phyloP scores from a whole-genome alignment of 2,888 invertebrate species.

The Ornithoptera alexandrae region DNA sequence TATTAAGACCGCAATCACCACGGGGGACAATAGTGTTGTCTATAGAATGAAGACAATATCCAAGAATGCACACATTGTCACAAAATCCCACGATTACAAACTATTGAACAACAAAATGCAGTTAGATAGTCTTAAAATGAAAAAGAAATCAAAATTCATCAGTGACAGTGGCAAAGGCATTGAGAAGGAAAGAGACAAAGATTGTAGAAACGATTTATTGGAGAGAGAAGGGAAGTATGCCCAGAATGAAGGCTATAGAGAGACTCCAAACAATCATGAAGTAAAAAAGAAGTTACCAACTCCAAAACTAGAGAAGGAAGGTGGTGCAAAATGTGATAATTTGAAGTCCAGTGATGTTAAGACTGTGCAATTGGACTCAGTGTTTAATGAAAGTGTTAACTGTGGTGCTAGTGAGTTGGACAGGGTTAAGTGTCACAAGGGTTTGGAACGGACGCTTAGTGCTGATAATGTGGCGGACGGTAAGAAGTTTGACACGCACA shows the following conservation, averaged over 20 bases:
- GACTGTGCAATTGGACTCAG: constrained; percentile 60
- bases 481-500: constrained; percentile 36
- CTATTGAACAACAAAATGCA: constrained; percentile 60
- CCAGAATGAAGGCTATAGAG: constrained; percentile 76
- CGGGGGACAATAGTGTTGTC: constrained; percentile 65
- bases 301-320: constrained; percentile 58
- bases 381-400: constrained; percentile 54
- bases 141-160: constrained; percentile 68
- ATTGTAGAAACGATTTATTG: constrained; percentile 80
- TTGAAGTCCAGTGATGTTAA: constrained; percentile 61
- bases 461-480: constrained; percentile 46
- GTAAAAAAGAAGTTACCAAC: constrained; percentile 72
- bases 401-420: constrained; percentile 69
- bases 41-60: constrained; percentile 75
- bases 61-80: constrained; percentile 74
- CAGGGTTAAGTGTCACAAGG: constrained; percentile 63
- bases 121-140: constrained; percentile 62
- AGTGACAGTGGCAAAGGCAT: constrained; percentile 52
- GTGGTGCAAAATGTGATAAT: constrained; percentile 67
- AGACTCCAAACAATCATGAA: constrained; percentile 65
- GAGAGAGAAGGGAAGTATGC: constrained; percentile 78
- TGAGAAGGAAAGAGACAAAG: constrained; percentile 72
- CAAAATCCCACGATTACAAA: constrained; percentile 70
- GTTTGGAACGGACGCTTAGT: constrained; percentile 67
- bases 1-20: constrained; percentile 67